Base-by-base conservation (phyloP, 2,888 invertebrate genomes). In the Chloroclystis v-ata region DNA sequence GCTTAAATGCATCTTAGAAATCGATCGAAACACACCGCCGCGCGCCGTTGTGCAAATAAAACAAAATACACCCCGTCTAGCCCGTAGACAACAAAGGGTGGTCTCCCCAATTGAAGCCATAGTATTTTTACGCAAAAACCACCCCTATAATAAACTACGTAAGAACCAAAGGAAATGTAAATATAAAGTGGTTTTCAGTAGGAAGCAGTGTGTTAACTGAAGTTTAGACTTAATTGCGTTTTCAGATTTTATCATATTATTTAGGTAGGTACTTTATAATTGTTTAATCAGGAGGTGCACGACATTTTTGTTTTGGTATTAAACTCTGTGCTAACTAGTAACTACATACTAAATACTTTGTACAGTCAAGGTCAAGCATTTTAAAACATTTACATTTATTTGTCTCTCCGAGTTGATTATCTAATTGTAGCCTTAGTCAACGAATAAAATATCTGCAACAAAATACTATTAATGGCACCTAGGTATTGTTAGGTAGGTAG, bases 81-180 rank as follows among this genome's bases (percentile, higher is more conserved):
- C 73, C 76, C 60, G 74, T 76, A 85, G 85, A 85, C 85, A 84
- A 85, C 85, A 85, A 85, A 85, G 85, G 76, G 75, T 74, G 69
- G 63, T 56, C 64, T 56, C 51, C 56, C 81, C 65, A 78, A 67
- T 61, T 66, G 72, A 68, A 16, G 52, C 48, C 26, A 7, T 16
- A 50, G 29, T 28, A 33, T 26, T 11, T 5, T 3, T 28, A 42
- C 10, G 40, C 50, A 5, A 75, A 66, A 61, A 49, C 57, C n/a
- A 47, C 37, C 60, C 47, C 30, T 77, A 72, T 54, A 0, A 0
- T 1, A 0, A 26, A 0, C 0, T 0, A 0, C 0, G 20, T 61
- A 75, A 56, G 57, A 60, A 58, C 29, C 16, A 48, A 11, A 14
- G 9, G 9, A 49, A 44, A 26, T 13, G 65, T 49, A 63, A 28